Evolutionary conservation across 2,113 vertebrate genomes (phyloP).

Genomic region (Noturus placidus): DNA sequence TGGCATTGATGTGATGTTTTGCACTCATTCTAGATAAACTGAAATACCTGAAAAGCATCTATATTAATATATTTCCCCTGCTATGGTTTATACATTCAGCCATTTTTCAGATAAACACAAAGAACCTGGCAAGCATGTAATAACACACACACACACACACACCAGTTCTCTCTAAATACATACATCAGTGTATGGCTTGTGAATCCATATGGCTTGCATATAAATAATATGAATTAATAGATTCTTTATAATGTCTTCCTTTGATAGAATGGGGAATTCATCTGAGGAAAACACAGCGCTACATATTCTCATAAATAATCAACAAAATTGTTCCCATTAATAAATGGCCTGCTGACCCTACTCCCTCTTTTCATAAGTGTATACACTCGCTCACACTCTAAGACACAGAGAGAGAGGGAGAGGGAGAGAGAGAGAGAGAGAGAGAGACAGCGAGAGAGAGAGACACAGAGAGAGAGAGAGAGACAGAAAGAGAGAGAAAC

Average conservation of each 20-base stretch:
- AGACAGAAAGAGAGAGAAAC: neutral
- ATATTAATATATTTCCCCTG: slow-evolving; percentile 52
- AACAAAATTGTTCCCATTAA: neutral
- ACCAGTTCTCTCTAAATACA: neutral
- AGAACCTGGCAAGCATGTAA: slow-evolving; percentile 17
- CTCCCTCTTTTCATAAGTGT: neutral
- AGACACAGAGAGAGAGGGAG: neutral
- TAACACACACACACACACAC: slow-evolving; percentile 11
- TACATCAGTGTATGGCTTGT: neutral
- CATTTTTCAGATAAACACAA: slow-evolving; percentile 27
- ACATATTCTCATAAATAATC: neutral
- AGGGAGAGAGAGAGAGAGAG: neutral
- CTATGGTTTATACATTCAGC: slow-evolving; percentile 50
- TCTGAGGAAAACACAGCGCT: neutral
- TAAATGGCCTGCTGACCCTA: neutral
- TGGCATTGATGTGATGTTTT: slow-evolving; percentile 63
- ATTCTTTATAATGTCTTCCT: slow-evolving; percentile 1
- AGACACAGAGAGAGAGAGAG: neutral
- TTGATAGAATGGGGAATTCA: slow-evolving; percentile 10
- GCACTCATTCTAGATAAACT: slow-evolving; percentile 62
- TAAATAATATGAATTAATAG: neutral
- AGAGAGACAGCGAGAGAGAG: neutral
- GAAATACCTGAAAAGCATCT: slow-evolving; percentile 55
- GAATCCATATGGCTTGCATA: neutral
- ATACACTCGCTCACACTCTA: neutral